A percentile compares a stretch with the other conserved stretches of the same genome.
Evolutionary conservation across 2,797 vertebrate species (phyloP).

Genomic region (Pachyuromys duprasi): DNA sequence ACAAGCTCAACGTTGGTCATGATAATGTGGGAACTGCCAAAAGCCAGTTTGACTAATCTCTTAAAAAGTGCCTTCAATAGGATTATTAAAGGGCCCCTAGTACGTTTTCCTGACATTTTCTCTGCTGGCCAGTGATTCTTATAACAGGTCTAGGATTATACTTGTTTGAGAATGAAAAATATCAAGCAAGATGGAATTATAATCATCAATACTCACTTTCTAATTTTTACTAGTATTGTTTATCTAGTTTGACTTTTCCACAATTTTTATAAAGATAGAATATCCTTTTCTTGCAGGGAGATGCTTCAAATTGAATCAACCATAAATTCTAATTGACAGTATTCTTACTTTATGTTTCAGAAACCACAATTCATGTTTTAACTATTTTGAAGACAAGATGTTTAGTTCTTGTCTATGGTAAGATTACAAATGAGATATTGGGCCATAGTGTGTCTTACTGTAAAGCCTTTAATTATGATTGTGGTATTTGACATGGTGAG

Average conservation of each 20-base stretch:
- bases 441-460: background rate
- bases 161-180: slow-evolving; percentile 42
- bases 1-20: slow-evolving; percentile 61
- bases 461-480: background rate
- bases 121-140: slow-evolving; percentile 33
- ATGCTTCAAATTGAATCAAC: background rate
- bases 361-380: background rate
- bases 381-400: background rate
- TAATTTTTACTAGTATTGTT: slow-evolving; percentile 27
- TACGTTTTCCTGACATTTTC: slow-evolving; percentile 44
- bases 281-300: background rate
- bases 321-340: background rate
- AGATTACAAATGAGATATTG: background rate
- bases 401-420: background rate
- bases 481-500: background rate
- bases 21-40: slow-evolving; percentile 48
- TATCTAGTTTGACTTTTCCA: background rate
- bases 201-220: slow-evolving; percentile 10
- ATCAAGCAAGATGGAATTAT: slow-evolving; percentile 10
- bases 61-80: slow-evolving; percentile 61
- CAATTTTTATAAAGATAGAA: background rate
- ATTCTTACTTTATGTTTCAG: background rate
- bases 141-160: slow-evolving; percentile 50
- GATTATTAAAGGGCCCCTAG: slow-evolving; percentile 67
- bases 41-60: slow-evolving; percentile 60